phyloP scores from a whole-genome alignment of 2,797 vertebrate species.

The Salmo trutta region DNA sequence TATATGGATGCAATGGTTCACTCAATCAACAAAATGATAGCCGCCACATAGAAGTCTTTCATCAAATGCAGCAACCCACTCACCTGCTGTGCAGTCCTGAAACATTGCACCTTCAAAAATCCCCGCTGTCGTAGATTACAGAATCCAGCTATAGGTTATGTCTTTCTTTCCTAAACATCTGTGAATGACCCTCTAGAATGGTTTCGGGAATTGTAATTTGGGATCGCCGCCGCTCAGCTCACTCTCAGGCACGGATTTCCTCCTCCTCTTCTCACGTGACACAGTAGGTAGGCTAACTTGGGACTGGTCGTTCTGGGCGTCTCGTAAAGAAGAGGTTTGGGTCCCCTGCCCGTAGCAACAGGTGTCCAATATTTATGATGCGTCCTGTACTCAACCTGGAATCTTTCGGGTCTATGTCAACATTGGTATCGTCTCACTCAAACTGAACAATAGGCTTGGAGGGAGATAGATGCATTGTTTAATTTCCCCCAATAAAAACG shows the following conservation, averaged over 20 bases:
- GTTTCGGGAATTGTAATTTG: background rate
- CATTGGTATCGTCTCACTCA: background rate
- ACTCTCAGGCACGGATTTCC: background rate
- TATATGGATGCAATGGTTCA: background rate
- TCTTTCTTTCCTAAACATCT: background rate
- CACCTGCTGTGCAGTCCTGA: slow-evolving; percentile 47
- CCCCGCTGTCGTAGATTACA: slow-evolving; percentile 11
- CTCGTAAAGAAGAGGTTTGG: background rate
- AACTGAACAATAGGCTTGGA: background rate
- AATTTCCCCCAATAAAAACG: background rate
- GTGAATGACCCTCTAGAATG: background rate
- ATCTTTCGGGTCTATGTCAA: background rate
- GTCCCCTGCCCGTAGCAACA: slow-evolving; percentile 48
- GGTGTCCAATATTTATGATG: slow-evolving; percentile 38
- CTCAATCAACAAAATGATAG: background rate
- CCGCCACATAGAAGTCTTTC: background rate
- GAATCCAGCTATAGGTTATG: slow-evolving; percentile 35
- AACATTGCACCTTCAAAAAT: slow-evolving; percentile 50
- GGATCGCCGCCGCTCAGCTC: slow-evolving; percentile 10
- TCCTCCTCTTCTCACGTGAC: slow-evolving; percentile 40
- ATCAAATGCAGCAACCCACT: slow-evolving; percentile 20
- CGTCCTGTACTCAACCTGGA: background rate
- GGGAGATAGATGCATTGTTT: background rate
- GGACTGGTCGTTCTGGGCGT: slow-evolving; percentile 29
- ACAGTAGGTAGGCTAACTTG: slow-evolving; percentile 6